phyloP scores from a whole-genome alignment of 2,888 invertebrate genomes.

The Carcina quercana region DNA sequence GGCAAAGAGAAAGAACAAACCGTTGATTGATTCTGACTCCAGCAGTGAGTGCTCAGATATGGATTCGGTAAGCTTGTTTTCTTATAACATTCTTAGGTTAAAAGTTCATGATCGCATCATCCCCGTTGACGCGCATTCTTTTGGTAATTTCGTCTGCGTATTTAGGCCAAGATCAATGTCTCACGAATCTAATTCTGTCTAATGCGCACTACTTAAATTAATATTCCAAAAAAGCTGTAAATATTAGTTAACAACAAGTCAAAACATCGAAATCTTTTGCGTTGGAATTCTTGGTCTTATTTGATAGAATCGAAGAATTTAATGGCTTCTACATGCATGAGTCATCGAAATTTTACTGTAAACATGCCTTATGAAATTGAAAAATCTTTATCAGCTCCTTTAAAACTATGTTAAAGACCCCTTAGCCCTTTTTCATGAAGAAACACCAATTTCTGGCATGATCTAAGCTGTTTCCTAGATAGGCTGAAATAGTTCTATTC shows the following conservation, averaged over 20 bases:
- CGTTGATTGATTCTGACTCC: constrained; percentile 87
- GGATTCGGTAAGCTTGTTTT: constrained; percentile 82
- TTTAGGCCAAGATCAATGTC: constrained; percentile 59
- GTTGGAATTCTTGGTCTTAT: constrained; percentile 10
- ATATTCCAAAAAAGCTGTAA: constrained; percentile 9
- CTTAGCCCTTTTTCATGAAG: no score
- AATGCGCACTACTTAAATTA: constrained; percentile 31
- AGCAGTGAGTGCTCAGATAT: constrained; percentile 88
- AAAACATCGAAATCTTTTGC: constrained; percentile 5
- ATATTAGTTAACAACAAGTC: neutral
- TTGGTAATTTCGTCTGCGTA: constrained; percentile 49
- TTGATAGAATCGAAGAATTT: constrained; percentile 14
- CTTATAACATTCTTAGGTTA: constrained; percentile 37
- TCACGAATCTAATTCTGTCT: constrained; percentile 35
- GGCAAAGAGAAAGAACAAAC: constrained; percentile 90
- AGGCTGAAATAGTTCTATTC: no score
- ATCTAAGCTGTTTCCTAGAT: no score
- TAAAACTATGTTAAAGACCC: no score
- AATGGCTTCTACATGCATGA: constrained; percentile 25
- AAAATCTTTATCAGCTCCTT: no score
- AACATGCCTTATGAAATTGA: no score
- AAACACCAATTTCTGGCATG: no score
- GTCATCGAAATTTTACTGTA: constrained; percentile 14
- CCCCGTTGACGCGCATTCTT: constrained; percentile 38
- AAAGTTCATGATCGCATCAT: constrained; percentile 32